Evolutionary conservation across 2,888 invertebrate species (phyloP), one percentile per base, ranked within the genome.

Genomic region (Cerceris rybyensis): DNA sequence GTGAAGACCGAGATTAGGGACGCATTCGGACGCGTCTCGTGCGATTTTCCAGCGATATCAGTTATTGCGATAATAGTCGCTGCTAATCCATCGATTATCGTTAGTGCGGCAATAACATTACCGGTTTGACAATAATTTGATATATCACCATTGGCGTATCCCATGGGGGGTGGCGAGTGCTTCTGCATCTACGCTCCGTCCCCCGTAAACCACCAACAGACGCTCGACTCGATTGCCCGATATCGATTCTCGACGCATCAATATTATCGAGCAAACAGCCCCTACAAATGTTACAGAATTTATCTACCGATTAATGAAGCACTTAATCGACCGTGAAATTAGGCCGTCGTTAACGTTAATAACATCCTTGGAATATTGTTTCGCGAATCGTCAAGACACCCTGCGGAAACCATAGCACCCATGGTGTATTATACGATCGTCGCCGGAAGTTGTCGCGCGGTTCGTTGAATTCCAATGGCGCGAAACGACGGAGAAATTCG

Each of bases 41-140:
- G 58, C 66, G 78, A 77, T 82, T 84, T 82, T 66, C 75, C 70
- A 54, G n/a, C 64, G 74, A 75, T 78, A 79, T 77, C 77, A 74
- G 70, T 67, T 71, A 75, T 79, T 69, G 73, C 83, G 75, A 67
- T 86, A 84, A 86, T 82, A 80, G 86, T 73, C 78, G 68, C 72
- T 74, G 86, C 74, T 86, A 86, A 85, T 85, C 84, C 85, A 77
- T 85, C 85, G 85, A 84, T 85, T 86, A 84, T 77, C 86, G 84
- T 82, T 84, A 75, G 80, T 78, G 75, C 65, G 82, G 82, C 80
- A 85, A 86, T 84, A 82, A 86, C 82, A 84, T 85, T 85, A 86
- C 77, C 77, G 78, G 82, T 80, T 84, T 82, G 85, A 85, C 86
- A 82, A 85, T 85, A 86, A 85, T 86, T 85, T 80, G 85, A 86